Conservation (phyloP, 35 echinoderm and acorn worm species). For the Chiridota heheva region DNA sequence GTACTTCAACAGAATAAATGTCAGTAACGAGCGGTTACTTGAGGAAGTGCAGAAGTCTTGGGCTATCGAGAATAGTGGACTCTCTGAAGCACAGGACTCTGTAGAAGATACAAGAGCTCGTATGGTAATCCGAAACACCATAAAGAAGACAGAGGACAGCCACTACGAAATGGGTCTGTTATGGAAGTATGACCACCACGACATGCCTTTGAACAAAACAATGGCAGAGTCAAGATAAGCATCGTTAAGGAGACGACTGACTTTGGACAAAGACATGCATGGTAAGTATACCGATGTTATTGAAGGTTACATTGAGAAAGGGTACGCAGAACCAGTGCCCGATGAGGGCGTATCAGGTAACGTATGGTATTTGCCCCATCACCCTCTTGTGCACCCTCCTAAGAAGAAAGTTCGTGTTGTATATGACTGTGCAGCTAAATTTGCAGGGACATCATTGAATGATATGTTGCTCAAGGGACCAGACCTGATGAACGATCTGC, state of each 20-base stretch:
- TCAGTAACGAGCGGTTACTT: slow-evolving; percentile 35
- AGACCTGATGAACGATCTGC: slow-evolving; percentile 50
- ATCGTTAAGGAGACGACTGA: slow-evolving; percentile 4
- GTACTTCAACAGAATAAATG: background rate
- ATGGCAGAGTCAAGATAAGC: slow-evolving; percentile 38
- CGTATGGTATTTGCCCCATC: slow-evolving; percentile 57
- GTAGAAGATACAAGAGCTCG: slow-evolving; percentile 45
- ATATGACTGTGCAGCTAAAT: slow-evolving; percentile 66
- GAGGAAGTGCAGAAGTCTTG: slow-evolving; percentile 39
- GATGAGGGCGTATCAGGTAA: background rate
- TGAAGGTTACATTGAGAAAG: slow-evolving; percentile 32
- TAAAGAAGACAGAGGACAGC: slow-evolving; percentile 6
- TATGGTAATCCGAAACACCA: slow-evolving; percentile 29
- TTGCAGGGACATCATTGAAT: slow-evolving; percentile 48
- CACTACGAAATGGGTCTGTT: slow-evolving; percentile 48
- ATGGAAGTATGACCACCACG: slow-evolving; percentile 38
- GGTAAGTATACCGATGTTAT: slow-evolving; percentile 47
- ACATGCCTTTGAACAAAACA: slow-evolving; percentile 16
- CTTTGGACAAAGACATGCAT: slow-evolving; percentile 14
- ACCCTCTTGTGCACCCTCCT: slow-evolving; percentile 48
- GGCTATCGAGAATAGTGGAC: slow-evolving; percentile 49
- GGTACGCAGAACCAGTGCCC: slow-evolving; percentile 41
- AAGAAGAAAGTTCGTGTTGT: slow-evolving; percentile 62
- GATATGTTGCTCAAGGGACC: slow-evolving; percentile 56
- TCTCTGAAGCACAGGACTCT: slow-evolving; percentile 32